Percentiles rank a stretch among this genome's conserved stretches.
phyloP scores from a whole-genome alignment of 1,140 invertebrate genomes.

The Caenorhabditis latens region DNA sequence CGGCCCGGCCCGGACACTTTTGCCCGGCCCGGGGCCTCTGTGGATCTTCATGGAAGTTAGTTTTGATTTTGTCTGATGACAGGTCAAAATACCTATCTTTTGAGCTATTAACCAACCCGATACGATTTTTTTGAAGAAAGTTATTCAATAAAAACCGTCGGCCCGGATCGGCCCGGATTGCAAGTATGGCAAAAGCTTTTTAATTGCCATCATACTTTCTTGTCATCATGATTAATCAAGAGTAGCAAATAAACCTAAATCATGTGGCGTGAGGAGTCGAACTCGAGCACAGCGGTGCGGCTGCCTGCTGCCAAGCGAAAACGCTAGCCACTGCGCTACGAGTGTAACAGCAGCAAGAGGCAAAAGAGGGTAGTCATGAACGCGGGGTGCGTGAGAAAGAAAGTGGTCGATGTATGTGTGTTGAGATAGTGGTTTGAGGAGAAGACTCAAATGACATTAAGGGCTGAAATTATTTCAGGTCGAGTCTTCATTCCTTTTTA shows the following conservation, averaged over 20 bases:
- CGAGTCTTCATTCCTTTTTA: constrained; percentile 76
- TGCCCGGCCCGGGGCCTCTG: too few relatives aligned
- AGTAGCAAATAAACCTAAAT: constrained; percentile 56
- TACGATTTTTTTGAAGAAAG: too few relatives aligned
- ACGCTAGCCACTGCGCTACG: constrained; percentile 26
- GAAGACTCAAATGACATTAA: background rate
- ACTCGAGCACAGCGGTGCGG: background rate
- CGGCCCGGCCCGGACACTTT: too few relatives aligned
- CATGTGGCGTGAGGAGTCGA: constrained; percentile 22
- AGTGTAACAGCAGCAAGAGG: constrained; percentile 11
- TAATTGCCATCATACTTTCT: constrained; percentile 33
- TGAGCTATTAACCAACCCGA: too few relatives aligned
- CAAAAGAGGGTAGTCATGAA: background rate
- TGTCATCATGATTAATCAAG: constrained; percentile 52
- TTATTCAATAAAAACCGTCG: too few relatives aligned
- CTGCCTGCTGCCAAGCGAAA: background rate
- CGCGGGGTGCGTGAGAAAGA: background rate
- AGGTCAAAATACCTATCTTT: too few relatives aligned
- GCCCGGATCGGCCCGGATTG: too few relatives aligned
- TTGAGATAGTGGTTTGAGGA: background rate
- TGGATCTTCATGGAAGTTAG: too few relatives aligned
- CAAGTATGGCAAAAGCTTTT: too few relatives aligned
- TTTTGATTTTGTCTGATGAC: too few relatives aligned
- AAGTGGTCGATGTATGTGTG: background rate
- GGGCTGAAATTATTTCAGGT: constrained; percentile 61